Percentiles rank a stretch among this genome's conserved stretches.
phyloP scores from a whole-genome alignment of 2,888 invertebrate species.

The Liopterus haemorrhoidalis region DNA sequence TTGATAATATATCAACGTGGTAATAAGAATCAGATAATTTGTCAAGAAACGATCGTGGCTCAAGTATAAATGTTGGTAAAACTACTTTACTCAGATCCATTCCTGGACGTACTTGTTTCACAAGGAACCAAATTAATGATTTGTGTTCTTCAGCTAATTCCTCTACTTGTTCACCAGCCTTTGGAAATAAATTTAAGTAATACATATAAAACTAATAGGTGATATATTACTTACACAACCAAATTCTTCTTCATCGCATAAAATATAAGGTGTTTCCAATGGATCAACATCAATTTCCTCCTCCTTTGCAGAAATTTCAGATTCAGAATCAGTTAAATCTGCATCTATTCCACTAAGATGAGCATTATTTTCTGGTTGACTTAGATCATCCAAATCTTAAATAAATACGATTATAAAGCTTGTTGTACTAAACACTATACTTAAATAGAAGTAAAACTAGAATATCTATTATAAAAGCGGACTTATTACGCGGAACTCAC shows the following conservation, averaged over 20 bases:
- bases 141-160: slow-evolving; percentile 93
- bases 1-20: slow-evolving; percentile 81
- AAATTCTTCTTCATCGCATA: slow-evolving; percentile 56
- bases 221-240: slow-evolving; percentile 44
- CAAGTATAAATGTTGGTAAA: slow-evolving; percentile 88
- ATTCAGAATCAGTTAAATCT: slow-evolving; percentile 56
- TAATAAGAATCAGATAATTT: slow-evolving; percentile 91
- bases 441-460: slow-evolving; percentile 6
- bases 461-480: slow-evolving; percentile 6
- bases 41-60: slow-evolving; percentile 89
- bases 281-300: slow-evolving; percentile 49
- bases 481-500: no score
- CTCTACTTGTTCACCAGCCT: slow-evolving; percentile 81
- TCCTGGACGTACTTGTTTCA: slow-evolving; percentile 92
- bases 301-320: slow-evolving; percentile 55
- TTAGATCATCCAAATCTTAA: slow-evolving; percentile 66
- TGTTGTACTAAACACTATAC: no score
- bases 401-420: slow-evolving; percentile 10
- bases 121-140: slow-evolving; percentile 86
- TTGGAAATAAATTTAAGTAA: slow-evolving; percentile 29
- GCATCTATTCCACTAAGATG: slow-evolving; percentile 47
- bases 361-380: slow-evolving; percentile 59
- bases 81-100: slow-evolving; percentile 95
- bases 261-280: slow-evolving; percentile 56
- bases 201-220: background rate